Conservation (phyloP, 1,140 invertebrate genomes). For the Lamellibrachia luymesi region DNA sequence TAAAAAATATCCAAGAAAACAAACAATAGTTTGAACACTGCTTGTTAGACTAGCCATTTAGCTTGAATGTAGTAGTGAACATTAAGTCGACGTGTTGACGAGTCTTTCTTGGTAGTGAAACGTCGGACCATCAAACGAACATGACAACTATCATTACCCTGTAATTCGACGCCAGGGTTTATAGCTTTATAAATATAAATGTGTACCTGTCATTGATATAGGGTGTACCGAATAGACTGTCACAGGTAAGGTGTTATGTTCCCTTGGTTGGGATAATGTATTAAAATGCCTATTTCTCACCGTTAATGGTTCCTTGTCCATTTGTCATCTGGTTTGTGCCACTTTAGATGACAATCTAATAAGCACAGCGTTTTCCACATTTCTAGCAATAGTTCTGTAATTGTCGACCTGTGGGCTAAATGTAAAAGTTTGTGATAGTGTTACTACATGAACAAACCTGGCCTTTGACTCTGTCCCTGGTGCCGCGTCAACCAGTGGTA, state of each 20-base stretch:
- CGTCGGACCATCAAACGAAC: too few species aligned
- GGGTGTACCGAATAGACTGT: background rate
- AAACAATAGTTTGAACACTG: too few species aligned
- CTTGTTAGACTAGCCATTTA: too few species aligned
- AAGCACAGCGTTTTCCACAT: background rate
- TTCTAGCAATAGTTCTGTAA: background rate
- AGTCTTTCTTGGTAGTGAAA: background rate
- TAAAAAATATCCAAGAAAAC: too few species aligned
- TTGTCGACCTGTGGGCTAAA: background rate
- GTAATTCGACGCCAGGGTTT: too few species aligned
- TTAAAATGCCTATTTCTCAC: background rate
- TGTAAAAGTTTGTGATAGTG: too few species aligned
- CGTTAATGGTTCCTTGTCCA: background rate
- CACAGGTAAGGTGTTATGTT: background rate
- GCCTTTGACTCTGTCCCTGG: too few species aligned
- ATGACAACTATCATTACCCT: too few species aligned
- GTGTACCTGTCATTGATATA: background rate
- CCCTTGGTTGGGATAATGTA: background rate
- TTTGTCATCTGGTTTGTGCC: background rate
- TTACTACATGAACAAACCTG: too few species aligned
- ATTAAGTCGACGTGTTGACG: background rate
- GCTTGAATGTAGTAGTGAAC: too few species aligned
- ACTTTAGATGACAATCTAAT: background rate
- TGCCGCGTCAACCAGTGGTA: too few species aligned
- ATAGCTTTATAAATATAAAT: too few species aligned